These are phyloP conservation scores for Drosophila sturtevanti DNA, from an alignment of 1,140 invertebrate genomes.

Conservation along the genomic window DNA sequence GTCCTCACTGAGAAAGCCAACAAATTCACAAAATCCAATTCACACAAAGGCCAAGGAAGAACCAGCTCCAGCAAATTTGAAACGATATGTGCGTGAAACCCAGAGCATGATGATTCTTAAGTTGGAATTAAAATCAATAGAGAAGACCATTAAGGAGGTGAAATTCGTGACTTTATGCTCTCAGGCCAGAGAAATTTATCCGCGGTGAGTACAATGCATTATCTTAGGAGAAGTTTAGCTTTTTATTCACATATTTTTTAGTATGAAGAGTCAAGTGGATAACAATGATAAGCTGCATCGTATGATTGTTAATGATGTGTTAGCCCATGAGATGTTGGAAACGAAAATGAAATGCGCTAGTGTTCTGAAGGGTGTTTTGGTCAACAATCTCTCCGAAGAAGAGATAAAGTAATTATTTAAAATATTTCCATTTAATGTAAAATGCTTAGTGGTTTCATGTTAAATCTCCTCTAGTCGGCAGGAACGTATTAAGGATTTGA, in stretches of 20 bases:
- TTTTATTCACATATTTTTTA: slow-evolving; percentile 4
- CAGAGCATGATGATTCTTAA: slow-evolving; percentile 72
- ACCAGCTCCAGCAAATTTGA: slow-evolving; percentile 34
- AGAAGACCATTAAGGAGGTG: slow-evolving; percentile 68
- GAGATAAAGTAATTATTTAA: slow-evolving; percentile 60
- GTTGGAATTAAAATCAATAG: slow-evolving; percentile 62
- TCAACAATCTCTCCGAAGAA: slow-evolving; percentile 74
- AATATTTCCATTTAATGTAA: too few relatives aligned
- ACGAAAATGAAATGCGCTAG: slow-evolving; percentile 73
- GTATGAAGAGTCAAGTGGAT: slow-evolving; percentile 77
- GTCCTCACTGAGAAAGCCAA: slow-evolving; percentile 28
- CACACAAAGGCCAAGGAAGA: slow-evolving; percentile 34
- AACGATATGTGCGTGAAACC: slow-evolving; percentile 75
- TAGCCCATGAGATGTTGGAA: slow-evolving; percentile 63
- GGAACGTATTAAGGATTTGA: slow-evolving; percentile 60
- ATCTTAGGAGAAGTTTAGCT: too few relatives aligned
- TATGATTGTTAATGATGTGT: slow-evolving; percentile 64
- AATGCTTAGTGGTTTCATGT: too few relatives aligned
- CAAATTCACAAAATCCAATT: not conserved
- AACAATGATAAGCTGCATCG: slow-evolving; percentile 74
- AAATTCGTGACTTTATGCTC: slow-evolving; percentile 74
- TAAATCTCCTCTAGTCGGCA: slow-evolving; percentile 40
- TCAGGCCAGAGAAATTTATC: slow-evolving; percentile 73
- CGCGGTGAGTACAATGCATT: slow-evolving; percentile 42
- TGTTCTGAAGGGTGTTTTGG: slow-evolving; percentile 57